A percentile compares a stretch with the other conserved stretches of the same genome.
phyloP scores from a whole-genome alignment of 1,140 invertebrate genomes.

The Heliconius melpomene region DNA sequence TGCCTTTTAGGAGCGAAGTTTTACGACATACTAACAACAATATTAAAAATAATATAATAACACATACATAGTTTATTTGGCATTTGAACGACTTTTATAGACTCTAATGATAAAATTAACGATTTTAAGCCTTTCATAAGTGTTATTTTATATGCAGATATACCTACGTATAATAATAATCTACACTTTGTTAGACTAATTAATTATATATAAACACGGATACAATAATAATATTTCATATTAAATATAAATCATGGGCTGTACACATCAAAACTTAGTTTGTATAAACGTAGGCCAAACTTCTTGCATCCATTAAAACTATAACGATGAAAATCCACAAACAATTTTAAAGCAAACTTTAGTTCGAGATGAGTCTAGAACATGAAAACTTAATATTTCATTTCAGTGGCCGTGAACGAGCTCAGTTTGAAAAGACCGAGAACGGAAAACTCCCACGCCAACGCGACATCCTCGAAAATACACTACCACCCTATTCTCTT shows the following conservation, averaged over 20 bases:
- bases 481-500: conserved; percentile 52
- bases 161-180: too few species aligned
- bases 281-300: conserved; percentile 6
- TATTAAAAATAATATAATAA: too few species aligned
- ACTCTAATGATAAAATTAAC: too few species aligned
- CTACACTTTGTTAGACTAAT: too few species aligned
- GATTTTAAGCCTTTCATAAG: too few species aligned
- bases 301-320: conserved; percentile 29
- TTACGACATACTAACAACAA: too few species aligned
- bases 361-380: conserved; percentile 17
- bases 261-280: too few species aligned
- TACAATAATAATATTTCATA: not conserved
- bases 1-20: too few species aligned
- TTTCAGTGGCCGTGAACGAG: conserved; percentile 73
- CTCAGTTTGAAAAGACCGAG: conserved; percentile 67
- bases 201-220: not conserved
- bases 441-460: conserved; percentile 63
- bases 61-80: too few species aligned
- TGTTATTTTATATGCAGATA: too few species aligned
- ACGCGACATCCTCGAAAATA: conserved; percentile 51
- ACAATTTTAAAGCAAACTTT: conserved; percentile 32
- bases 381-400: conserved; percentile 50
- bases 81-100: too few species aligned
- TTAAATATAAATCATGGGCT: not conserved
- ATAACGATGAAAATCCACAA: conserved; percentile 25